phyloP scores from a whole-genome alignment of 2,888 invertebrate genomes.

The Metopia argyrocephala region DNA sequence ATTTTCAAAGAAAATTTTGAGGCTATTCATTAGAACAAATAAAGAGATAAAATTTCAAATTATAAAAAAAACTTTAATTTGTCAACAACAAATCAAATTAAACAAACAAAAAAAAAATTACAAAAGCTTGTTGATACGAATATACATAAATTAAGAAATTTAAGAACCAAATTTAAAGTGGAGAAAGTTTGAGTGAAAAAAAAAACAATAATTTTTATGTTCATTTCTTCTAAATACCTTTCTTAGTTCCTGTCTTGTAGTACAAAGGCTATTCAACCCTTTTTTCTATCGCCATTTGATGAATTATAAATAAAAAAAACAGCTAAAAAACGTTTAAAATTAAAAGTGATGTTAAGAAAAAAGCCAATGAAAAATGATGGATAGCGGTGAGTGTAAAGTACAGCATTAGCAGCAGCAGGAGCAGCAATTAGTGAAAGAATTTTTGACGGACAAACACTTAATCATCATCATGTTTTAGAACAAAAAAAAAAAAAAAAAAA shows the following conservation, averaged over 20 bases:
- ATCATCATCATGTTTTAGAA: constrained; percentile 60
- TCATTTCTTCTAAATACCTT: constrained; percentile 52
- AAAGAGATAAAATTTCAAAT: constrained; percentile 34
- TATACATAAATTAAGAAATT: constrained; percentile 53
- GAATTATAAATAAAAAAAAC: background rate
- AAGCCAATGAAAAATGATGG: constrained; percentile 57
- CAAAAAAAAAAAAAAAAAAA: background rate
- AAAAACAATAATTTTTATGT: constrained; percentile 42
- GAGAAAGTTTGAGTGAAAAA: constrained; percentile 18
- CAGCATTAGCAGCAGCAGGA: constrained; percentile 11
- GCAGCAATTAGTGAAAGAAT: constrained; percentile 66
- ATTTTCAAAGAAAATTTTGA: background rate
- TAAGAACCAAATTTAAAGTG: constrained; percentile 42
- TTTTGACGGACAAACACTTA: constrained; percentile 68
- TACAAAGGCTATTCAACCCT: constrained; percentile 45
- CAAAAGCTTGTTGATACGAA: constrained; percentile 58
- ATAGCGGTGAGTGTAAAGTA: constrained; percentile 17
- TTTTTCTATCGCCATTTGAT: constrained; percentile 8
- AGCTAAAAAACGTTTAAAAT: constrained; percentile 2
- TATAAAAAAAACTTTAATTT: constrained; percentile 63
- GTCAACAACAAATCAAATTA: constrained; percentile 68
- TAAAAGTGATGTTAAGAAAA: constrained; percentile 21
- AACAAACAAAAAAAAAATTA: constrained; percentile 50
- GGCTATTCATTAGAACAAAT: constrained; percentile 20
- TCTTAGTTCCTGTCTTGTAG: constrained; percentile 41